Evolutionary conservation across 2,888 invertebrate genomes (phyloP), one percentile per base, ranked within the genome.

Genomic region (Ichneumoninae sp.): DNA sequence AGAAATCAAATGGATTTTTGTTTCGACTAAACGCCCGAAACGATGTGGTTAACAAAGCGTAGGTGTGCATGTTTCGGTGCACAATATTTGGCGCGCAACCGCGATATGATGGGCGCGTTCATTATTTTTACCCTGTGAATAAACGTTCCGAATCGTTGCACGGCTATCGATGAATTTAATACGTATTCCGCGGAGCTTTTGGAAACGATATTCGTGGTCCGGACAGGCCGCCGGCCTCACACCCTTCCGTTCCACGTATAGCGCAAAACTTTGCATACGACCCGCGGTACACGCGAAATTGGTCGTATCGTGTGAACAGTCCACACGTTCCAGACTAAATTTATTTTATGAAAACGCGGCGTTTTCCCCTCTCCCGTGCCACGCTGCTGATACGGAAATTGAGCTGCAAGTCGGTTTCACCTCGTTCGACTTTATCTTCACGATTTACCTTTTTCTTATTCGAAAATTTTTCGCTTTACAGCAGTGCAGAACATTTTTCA

Each of bases 261-360:
- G 52, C 36, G 26, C 22, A 47, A 76, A 71, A 77, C 33, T 76
- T 82, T 73, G 54, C 77, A 70, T 79, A 36, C 63, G 47, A 79
- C 57, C 16, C 65, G 36, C 52, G 69, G 74, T 74, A 75, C 33
- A 75, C 52, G 60, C 36, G 36, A 73, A 77, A 74, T 83, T 77
- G 74, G 70, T 70, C 54, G 50, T 33, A 36, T 50, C 47, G 74
- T 65, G 65, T 65, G 74, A 75, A 75, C 63, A 22, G 50, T 65
- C 63, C 33, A 74, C 44, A 40, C 63, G 71, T 44, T 79, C 60
- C 65, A 22, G 54, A 65, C 65, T 10, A 65, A 75, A 75, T 74
- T 83, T 83, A 75, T 83, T 83, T 79, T 75, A 79, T 63, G 70
- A 78, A 50, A 40, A 26, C 22, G 52, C 65, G 52, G 6, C 16